These are phyloP conservation scores for Oreotragus oreotragus DNA, from an alignment of 2,113 vertebrate genomes.

Conservation along the genomic window DNA sequence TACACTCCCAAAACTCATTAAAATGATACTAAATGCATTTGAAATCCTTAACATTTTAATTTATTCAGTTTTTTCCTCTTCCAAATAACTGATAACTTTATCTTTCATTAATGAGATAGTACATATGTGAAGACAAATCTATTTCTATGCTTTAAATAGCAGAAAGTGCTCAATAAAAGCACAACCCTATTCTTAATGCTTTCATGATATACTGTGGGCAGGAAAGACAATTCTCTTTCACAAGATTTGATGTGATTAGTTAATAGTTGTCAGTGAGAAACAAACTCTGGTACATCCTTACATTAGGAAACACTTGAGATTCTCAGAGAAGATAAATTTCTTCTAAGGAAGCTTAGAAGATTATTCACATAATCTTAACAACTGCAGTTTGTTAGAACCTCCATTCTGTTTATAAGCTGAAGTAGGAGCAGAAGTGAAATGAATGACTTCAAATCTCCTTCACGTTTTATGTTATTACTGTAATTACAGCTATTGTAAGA, in stretches of 20 bases:
- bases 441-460: background rate
- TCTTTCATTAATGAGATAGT: constrained; percentile 8
- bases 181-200: background rate
- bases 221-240: constrained; percentile 53
- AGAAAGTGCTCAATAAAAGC: background rate
- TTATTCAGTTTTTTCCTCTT: background rate
- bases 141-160: constrained; percentile 40
- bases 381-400: background rate
- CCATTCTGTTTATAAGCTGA: constrained; percentile 15
- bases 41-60: constrained; percentile 9
- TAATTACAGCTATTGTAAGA: background rate
- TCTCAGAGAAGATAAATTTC: constrained; percentile 42
- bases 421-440: background rate
- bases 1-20: background rate
- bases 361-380: background rate
- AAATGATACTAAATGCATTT: background rate
- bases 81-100: background rate
- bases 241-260: constrained; percentile 40
- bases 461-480: background rate
- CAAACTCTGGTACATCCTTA: constrained; percentile 39
- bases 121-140: background rate
- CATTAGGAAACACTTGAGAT: constrained; percentile 64
- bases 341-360: constrained; percentile 3
- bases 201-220: constrained; percentile 9
- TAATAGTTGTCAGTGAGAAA: constrained; percentile 44